Evolutionary conservation across 2,888 invertebrate species (phyloP).

Genomic region (Melinaea menophilus): DNA sequence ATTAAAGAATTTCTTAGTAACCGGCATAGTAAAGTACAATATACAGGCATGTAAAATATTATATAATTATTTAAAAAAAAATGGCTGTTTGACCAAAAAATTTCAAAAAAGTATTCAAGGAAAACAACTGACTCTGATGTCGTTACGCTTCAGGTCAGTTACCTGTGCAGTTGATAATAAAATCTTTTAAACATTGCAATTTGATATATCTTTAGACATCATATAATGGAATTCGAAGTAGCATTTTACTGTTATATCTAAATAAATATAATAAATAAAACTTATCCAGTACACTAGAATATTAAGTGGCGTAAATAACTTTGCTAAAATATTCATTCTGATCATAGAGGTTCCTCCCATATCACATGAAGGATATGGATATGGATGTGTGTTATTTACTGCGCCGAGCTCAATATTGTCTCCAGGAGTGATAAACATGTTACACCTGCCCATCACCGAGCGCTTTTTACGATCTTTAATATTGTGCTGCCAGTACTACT

Average conservation of each 20-base stretch:
- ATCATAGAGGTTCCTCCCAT: constrained; percentile 30
- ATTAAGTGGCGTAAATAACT: background rate
- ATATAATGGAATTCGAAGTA: background rate
- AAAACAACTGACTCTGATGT: constrained; percentile 62
- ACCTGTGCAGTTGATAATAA: constrained; percentile 4
- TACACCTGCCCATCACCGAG: constrained; percentile 73
- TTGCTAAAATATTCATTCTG: constrained; percentile 20
- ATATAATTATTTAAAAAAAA: background rate
- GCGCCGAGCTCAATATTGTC: constrained; percentile 61
- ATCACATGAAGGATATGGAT: constrained; percentile 80
- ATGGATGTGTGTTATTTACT: constrained; percentile 64
- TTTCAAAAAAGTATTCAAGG: constrained; percentile 72
- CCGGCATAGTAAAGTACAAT: background rate
- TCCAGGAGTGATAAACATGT: constrained; percentile 68
- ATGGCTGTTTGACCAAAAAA: constrained; percentile 42
- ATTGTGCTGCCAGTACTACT: constrained; percentile 78
- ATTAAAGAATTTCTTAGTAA: too few relatives aligned
- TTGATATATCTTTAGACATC: background rate
- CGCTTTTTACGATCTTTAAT: constrained; percentile 76
- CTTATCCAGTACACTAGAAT: background rate
- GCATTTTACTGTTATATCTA: background rate
- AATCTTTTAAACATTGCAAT: background rate
- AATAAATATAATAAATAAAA: background rate
- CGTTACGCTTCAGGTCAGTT: constrained; percentile 55
- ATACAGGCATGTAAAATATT: too few relatives aligned